phyloP scores from a whole-genome alignment of 1,140 invertebrate genomes.

The Vollenhovia emeryi region DNA sequence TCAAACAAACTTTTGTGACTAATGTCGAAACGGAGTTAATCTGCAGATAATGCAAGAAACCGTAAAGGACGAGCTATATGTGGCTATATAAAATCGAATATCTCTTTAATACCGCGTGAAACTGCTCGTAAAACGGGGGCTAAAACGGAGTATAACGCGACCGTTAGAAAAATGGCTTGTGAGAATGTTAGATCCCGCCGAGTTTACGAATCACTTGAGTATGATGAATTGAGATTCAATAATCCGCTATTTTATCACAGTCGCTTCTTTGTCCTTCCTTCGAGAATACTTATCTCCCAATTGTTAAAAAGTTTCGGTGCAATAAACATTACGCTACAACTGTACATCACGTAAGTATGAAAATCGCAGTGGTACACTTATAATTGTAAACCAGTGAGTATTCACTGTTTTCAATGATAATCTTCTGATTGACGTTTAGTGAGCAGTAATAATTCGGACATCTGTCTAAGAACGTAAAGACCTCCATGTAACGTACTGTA shows the following conservation, averaged over 20 bases:
- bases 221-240: constrained; percentile 68
- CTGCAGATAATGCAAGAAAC: background rate
- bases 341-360: background rate
- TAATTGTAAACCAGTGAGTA: no score
- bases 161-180: constrained; percentile 65
- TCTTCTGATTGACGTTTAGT: no score
- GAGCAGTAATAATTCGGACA: no score
- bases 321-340: background rate
- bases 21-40: constrained; percentile 33
- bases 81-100: constrained; percentile 58
- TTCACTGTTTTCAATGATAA: no score
- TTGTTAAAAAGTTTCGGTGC: background rate
- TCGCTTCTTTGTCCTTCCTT: background rate
- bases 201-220: constrained; percentile 60
- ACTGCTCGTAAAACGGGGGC: constrained; percentile 62
- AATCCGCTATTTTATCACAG: constrained; percentile 22
- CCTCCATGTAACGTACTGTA: no score
- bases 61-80: constrained; percentile 15
- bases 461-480: no score
- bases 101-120: constrained; percentile 35
- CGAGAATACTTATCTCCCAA: constrained; percentile 26
- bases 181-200: constrained; percentile 25
- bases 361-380: no score
- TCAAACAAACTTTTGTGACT: background rate
- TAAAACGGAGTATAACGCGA: constrained; percentile 56